Conservation (phyloP, 2,888 invertebrate genomes). For the Holacanthella duospinosa region DNA sequence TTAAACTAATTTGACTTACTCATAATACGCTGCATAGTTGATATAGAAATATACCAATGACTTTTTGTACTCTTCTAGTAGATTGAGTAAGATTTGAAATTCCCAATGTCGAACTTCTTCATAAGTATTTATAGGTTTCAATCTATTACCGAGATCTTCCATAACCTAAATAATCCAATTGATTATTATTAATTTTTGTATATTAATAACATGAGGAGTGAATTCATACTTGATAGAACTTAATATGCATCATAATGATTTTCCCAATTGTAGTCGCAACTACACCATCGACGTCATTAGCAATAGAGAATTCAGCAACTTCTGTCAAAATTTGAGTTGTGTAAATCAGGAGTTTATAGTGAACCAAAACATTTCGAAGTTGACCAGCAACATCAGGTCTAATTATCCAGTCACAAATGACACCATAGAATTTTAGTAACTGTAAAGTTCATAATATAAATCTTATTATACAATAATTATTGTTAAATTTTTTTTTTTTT, state of each 20-base stretch:
- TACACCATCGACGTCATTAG: background rate
- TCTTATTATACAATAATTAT: too few relatives aligned
- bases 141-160: background rate
- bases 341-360: background rate
- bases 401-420: too few relatives aligned
- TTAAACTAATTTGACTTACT: background rate
- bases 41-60: background rate
- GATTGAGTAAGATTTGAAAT: background rate
- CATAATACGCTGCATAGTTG: background rate
- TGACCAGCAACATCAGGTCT: background rate
- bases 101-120: background rate
- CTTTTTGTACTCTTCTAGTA: background rate
- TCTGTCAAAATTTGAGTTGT: background rate
- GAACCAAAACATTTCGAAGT: background rate
- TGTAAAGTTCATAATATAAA: too few relatives aligned
- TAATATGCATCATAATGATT: background rate
- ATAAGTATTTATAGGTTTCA: background rate
- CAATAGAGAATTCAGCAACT: background rate
- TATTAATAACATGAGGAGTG: too few relatives aligned
- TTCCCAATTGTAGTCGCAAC: background rate
- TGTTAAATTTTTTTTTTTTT: too few relatives aligned
- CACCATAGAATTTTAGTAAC: too few relatives aligned
- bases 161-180: background rate
- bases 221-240: background rate
- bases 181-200: background rate